Percentiles rank a stretch among this genome's conserved stretches.
These are phyloP conservation scores for Graptemys geographica DNA, from an alignment of 2,797 vertebrate species.

Conservation along the genomic window DNA sequence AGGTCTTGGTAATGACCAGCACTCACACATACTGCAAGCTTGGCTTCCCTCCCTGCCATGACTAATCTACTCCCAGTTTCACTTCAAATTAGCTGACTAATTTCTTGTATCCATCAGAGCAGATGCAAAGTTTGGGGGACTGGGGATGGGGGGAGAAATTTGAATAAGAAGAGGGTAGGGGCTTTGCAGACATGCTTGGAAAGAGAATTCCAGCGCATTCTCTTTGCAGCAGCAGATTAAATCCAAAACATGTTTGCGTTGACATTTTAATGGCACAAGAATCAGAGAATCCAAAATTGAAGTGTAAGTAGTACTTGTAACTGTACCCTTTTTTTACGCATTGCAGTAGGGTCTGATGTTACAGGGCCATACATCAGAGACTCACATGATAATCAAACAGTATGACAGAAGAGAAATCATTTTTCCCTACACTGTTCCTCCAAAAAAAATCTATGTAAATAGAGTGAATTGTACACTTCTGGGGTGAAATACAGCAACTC, in stretches of 20 bases:
- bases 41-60: background rate
- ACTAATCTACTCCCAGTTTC: accelerated
- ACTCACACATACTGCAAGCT: background rate
- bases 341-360: background rate
- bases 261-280: background rate
- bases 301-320: background rate
- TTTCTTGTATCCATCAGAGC: accelerated
- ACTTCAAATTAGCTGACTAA: accelerated
- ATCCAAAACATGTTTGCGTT: background rate
- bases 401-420: background rate
- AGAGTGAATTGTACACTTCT: background rate
- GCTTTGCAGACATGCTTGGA: background rate
- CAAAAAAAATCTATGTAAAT: background rate
- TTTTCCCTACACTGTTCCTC: background rate
- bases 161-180: accelerated
- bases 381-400: background rate
- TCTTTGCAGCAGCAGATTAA: background rate
- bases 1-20: background rate
- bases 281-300: background rate
- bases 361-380: background rate
- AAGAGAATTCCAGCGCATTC: background rate
- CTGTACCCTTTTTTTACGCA: background rate
- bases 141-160: background rate
- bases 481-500: background rate
- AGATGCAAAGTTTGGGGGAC: accelerated